Evolutionary conservation across 2,888 invertebrate species (phyloP).

Genomic region (Apocheima hispidaria): DNA sequence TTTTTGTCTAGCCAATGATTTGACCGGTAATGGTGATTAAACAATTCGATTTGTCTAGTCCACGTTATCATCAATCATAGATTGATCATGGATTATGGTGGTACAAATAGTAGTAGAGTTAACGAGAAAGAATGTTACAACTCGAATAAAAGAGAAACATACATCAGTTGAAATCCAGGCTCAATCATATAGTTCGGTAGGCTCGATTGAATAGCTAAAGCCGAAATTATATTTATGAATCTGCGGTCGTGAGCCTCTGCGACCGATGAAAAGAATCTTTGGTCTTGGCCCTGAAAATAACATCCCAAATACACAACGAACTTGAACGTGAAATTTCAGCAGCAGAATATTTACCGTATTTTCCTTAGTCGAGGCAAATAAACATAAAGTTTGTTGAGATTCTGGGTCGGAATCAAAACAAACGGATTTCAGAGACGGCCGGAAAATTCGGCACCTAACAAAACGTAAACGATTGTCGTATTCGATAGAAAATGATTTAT

Average conservation of each 20-base stretch:
- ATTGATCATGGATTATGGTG: too few relatives aligned
- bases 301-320: constrained; percentile 26
- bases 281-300: constrained; percentile 34
- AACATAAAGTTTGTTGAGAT: constrained; percentile 27
- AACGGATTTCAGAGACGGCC: constrained; percentile 1
- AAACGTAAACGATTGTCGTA: constrained; percentile 18
- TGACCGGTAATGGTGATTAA: background rate
- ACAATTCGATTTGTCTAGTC: background rate
- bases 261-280: constrained; percentile 13
- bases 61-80: background rate
- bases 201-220: too few relatives aligned
- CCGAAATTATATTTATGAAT: background rate
- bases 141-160: too few relatives aligned
- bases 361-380: constrained; percentile 31
- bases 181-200: background rate
- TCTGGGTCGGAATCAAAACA: constrained; percentile 36
- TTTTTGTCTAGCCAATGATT: constrained; percentile 5
- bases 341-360: constrained; percentile 35
- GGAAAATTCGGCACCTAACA: constrained; percentile 12
- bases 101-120: too few relatives aligned
- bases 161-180: too few relatives aligned
- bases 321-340: constrained; percentile 41
- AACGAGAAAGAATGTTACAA: too few relatives aligned
- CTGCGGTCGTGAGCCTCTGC: background rate
- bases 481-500: constrained; percentile 27